Evolutionary conservation across 2,113 vertebrate genomes (phyloP).

Genomic region (chimpanzee (Pan troglodytes)): NHGRI_mPanTro3-v2.1_pri NC_072402.2:137362501-137363000

Average conservation of each 20-base stretch:
- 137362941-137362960: not conserved
- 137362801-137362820: not conserved
- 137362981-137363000: not conserved
- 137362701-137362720: constrained; percentile 4
- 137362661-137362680: not conserved
- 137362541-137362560: not conserved
- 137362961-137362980: not conserved
- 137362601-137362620: not conserved
- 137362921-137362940: not conserved
- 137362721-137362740: not conserved
- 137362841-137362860: not conserved
- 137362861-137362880: not conserved
- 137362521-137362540: constrained; percentile 29
- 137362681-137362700: not conserved
- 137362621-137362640: not conserved
- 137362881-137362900: not conserved
- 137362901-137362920: not conserved
- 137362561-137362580: constrained; percentile 32
- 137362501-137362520: constrained; percentile 34
- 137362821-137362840: not conserved
- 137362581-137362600: not conserved
- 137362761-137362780: constrained; percentile 56
- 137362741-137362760: not conserved
- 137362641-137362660: not conserved
- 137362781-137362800: constrained; percentile 5